phyloP scores from a whole-genome alignment of 1,140 invertebrate genomes.

The Drosophila kurseongensis region DNA sequence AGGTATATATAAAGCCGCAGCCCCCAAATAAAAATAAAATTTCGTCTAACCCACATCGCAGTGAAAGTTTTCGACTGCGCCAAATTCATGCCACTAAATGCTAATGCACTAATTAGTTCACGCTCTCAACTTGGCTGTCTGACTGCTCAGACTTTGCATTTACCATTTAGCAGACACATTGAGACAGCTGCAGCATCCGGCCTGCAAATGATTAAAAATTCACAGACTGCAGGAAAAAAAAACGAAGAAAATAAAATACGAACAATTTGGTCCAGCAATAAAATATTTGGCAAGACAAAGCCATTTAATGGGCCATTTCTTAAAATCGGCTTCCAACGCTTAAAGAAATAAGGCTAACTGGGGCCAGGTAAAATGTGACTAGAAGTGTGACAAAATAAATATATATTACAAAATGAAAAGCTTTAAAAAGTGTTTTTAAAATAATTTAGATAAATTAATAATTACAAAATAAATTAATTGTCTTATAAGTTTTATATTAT shows the following conservation, averaged over 20 bases:
- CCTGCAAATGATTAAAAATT: constrained; percentile 65
- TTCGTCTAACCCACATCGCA: constrained; percentile 58
- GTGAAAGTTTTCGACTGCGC: constrained; percentile 50
- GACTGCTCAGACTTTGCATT: constrained; percentile 35
- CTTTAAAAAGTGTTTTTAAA: no score
- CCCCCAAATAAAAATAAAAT: constrained; percentile 7
- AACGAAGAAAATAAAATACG: constrained; percentile 10
- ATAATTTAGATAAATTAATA: neutral
- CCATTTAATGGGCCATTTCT: constrained; percentile 18
- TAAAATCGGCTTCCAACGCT: neutral
- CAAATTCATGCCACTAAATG: constrained; percentile 52
- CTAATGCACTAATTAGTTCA: constrained; percentile 77
- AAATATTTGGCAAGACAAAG: constrained; percentile 52
- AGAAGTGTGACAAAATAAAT: neutral
- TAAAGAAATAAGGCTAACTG: neutral
- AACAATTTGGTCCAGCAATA: constrained; percentile 43
- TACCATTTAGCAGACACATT: constrained; percentile 31
- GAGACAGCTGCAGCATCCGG: constrained; percentile 24
- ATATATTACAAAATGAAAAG: no score
- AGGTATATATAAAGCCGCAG: neutral
- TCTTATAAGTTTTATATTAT: no score
- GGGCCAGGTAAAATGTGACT: neutral
- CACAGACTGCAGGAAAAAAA: constrained; percentile 52
- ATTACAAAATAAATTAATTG: no score
- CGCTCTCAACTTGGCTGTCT: constrained; percentile 50